Conservation (phyloP, 2,113 vertebrate species). For the Dendropsophus ebraccatus region DNA sequence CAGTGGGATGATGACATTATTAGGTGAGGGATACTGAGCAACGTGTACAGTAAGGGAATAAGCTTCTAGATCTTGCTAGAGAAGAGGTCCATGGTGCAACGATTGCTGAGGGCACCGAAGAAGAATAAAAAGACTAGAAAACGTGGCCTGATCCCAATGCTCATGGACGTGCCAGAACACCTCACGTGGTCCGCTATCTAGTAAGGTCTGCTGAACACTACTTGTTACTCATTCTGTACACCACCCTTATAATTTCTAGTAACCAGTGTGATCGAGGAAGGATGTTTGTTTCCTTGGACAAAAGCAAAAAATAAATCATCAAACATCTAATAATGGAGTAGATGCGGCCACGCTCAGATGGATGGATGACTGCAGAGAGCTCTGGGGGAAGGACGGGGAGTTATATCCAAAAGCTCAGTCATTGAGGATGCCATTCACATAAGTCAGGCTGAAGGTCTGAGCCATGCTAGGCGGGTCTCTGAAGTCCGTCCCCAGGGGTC, state of each 20-base stretch:
- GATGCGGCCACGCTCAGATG: too few species aligned
- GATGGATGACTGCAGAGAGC: neutral
- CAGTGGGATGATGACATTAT: too few species aligned
- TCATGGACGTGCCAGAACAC: neutral
- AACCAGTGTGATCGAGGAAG: neutral
- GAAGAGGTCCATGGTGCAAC: too few species aligned
- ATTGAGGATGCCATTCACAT: neutral
- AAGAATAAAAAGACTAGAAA: neutral
- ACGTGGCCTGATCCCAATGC: neutral
- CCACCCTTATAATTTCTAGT: too few species aligned
- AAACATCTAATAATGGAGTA: neutral
- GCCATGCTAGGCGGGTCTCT: neutral
- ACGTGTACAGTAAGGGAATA: too few species aligned
- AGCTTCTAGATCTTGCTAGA: too few species aligned
- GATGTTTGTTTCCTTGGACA: neutral
- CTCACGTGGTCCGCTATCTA: neutral
- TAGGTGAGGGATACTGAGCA: too few species aligned
- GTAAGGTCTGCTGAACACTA: neutral
- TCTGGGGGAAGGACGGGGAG: neutral
- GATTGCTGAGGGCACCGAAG: neutral
- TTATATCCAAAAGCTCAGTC: neutral
- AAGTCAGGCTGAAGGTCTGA: neutral
- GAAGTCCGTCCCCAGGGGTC: neutral
- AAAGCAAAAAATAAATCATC: neutral
- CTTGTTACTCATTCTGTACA: too few species aligned